Base-by-base conservation (phyloP, 2,113 vertebrate genomes). In the Ciconia stormi region DNA sequence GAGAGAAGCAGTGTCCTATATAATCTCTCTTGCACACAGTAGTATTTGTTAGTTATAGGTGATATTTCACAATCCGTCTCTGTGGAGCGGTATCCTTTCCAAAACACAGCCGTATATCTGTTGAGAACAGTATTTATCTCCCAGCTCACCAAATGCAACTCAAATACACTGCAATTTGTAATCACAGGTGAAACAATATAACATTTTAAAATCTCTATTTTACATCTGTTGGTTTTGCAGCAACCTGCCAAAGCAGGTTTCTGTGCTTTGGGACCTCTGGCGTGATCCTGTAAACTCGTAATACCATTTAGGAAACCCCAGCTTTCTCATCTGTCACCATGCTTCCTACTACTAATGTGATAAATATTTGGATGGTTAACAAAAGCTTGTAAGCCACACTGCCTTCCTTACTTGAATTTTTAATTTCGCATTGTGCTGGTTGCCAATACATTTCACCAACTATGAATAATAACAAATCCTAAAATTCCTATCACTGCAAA, bases 381-480 rank as follows among this genome's bases (percentile, higher is more conserved):
- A 74, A 53, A 91, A 90, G 40, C 58, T 78, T 89, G 25, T 49
- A 49, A 63, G 40, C 40, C 26, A 32, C 29, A 25, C 44, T 65
- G 34, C 80, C 78, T 91, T 29, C 46, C 52, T 93, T 84, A 80
- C 86, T 61, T 84, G 46, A 70, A 92, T 81, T 93, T 91, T 94
- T 71, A 44, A 63, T 93, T 82, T 86, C 8, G 5, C 6, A 2
- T 76, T 84, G 5, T 87, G 49, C 47, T 83, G 32, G 8, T 71
- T 77, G 11, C 59, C 34, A 58, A 0, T 69, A 27, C 9, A 2
- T 88, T 73, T 94, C 38, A 52, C 29, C 53, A 62, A 13, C 38
- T 71, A 56, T 67, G 77, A 86, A 86, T 84, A 77, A 81, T 55
- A 67, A 49, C 10, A n/a, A 56, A 56, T 78, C 47, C 14, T 80